Base-by-base conservation (phyloP, 2,888 invertebrate species). In the Epinotia bilunana region DNA sequence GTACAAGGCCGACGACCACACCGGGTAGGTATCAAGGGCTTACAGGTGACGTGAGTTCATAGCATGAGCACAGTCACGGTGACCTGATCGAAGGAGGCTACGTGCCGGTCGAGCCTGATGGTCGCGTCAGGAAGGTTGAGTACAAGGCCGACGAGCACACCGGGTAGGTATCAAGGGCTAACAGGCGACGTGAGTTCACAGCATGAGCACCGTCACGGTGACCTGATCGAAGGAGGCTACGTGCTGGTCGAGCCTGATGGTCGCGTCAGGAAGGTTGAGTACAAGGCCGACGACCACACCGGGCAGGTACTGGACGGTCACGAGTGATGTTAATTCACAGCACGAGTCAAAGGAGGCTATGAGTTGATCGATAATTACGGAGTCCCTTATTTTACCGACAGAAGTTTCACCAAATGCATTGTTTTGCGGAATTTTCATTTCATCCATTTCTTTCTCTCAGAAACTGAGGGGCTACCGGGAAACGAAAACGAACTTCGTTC, bases 171-270 rank as follows among this genome's bases (percentile, higher is more conserved):
- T 20, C 43, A 9, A 7, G 16, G 16, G 28, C 3, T 5, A 81
- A 95, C 95, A 0, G 95, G 95, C 0, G 95, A 95, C 81, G 91
- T 94, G 79, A 95, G 95, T 83, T 87, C 91, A 9, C 95, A 95
- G 79, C 92, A 94, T 73, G 95, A 95, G 84, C 86, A 89, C 23
- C 90, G 93, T 1, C 94, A 95, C 86, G 95, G 95, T 0, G 95
- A 95, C 85, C 85, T 94, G 18, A 95, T 96, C 68, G 93, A 95
- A 84, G 96, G 95, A 60, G 95, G 95, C 20, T 96, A 96, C 83
- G 95, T 95, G 77, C 91, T 96, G 11, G 90, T 96, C 46, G 96
- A 96, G 82, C 95, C 96, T 13, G 96, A 95, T 81, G 96, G 96
- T 82, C 94, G 95, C 70, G 90, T 93, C 28, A 28, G 28, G 3